Conservation (phyloP, 1,140 invertebrate species). For the Drosophila quadrilineata region DNA sequence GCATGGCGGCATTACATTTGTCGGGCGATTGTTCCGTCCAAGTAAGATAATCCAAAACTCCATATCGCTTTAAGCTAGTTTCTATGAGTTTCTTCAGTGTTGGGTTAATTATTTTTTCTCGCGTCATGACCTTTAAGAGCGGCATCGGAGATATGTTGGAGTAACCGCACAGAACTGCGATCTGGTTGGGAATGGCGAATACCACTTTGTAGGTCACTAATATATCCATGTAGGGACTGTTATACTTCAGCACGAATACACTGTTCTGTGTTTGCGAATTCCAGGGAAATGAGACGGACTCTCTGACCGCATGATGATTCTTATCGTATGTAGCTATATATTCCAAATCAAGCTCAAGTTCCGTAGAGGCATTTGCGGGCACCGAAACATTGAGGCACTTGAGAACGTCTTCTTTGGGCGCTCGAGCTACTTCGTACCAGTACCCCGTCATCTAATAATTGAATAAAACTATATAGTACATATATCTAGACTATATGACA, state of each 20-base stretch:
- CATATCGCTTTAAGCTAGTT: no score
- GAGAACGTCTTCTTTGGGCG: constrained; percentile 25
- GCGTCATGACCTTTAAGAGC: constrained; percentile 44
- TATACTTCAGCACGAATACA: constrained; percentile 27
- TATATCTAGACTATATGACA: background rate
- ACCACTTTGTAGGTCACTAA: constrained; percentile 46
- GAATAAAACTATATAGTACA: background rate
- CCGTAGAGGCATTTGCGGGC: background rate
- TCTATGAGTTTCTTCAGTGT: no score
- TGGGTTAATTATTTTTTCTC: no score
- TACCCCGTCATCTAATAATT: constrained; percentile 27
- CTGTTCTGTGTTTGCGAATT: constrained; percentile 15
- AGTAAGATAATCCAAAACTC: no score
- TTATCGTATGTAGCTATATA: constrained; percentile 28
- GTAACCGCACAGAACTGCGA: constrained; percentile 44
- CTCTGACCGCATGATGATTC: background rate
- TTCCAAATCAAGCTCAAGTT: constrained; percentile 22
- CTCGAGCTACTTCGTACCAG: constrained; percentile 45
- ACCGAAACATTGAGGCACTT: constrained; percentile 43
- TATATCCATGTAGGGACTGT: background rate
- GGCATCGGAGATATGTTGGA: constrained; percentile 36
- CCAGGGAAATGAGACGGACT: constrained; percentile 41
- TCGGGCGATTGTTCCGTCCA: no score
- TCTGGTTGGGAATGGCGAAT: background rate
- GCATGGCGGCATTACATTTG: no score